These are phyloP conservation scores for Drosophila funebris DNA, from an alignment of 1,140 invertebrate species.

Conservation along the genomic window DNA sequence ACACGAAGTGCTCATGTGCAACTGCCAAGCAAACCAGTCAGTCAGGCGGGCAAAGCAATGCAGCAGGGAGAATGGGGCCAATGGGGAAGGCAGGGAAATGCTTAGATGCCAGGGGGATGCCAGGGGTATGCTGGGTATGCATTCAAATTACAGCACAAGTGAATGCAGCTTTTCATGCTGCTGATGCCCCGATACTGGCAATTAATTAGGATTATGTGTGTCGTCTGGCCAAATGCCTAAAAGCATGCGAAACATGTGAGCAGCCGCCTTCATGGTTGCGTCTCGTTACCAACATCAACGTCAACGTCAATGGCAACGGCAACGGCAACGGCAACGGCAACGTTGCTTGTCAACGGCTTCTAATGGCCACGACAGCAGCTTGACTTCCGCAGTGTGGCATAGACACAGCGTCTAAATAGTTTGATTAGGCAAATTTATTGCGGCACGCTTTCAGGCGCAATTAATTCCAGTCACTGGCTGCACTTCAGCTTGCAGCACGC, in stretches of 20 bases:
- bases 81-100: neutral
- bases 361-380: conserved; percentile 46
- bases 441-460: conserved; percentile 28
- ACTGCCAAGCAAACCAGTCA: conserved; percentile 40
- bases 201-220: conserved; percentile 79
- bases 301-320: conserved; percentile 14
- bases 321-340: conserved; percentile 45
- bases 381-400: conserved; percentile 64
- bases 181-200: conserved; percentile 54
- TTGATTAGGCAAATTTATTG: conserved; percentile 78
- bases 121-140: conserved; percentile 40
- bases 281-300: neutral
- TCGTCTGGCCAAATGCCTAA: conserved; percentile 60
- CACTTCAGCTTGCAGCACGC: conserved; percentile 9
- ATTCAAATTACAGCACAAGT: conserved; percentile 34
- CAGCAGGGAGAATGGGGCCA: neutral
- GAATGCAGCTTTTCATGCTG: conserved; percentile 32
- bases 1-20: conserved; percentile 76
- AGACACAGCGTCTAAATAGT: conserved; percentile 67
- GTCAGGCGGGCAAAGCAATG: neutral
- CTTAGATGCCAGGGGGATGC: neutral
- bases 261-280: conserved; percentile 26
- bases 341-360: neutral
- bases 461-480: conserved; percentile 46
- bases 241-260: conserved; percentile 67